A percentile compares a stretch with the other conserved stretches of the same genome.
phyloP scores from a whole-genome alignment of 2,113 vertebrate species.

The Phoenicopterus ruber region DNA sequence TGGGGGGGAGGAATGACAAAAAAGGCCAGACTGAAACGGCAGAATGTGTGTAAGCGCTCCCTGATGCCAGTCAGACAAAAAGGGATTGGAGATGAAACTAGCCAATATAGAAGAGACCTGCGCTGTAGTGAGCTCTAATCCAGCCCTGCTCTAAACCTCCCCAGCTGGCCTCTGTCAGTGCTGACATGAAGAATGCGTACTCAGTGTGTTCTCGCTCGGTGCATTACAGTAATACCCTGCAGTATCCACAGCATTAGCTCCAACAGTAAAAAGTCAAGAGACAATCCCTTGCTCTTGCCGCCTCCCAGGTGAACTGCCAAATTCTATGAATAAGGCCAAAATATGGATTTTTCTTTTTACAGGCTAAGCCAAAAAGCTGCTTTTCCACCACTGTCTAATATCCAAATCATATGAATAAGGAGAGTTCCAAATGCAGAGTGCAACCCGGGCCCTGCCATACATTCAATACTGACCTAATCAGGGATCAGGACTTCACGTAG shows the following conservation, averaged over 20 bases:
- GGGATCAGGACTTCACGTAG: not conserved
- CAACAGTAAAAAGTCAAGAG: not conserved
- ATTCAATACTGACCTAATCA: fast-evolving
- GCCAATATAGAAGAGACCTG: slow-evolving; percentile 62
- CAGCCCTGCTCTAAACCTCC: slow-evolving; percentile 58
- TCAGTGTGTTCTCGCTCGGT: not conserved
- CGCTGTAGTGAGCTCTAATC: slow-evolving; percentile 73
- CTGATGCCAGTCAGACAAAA: slow-evolving; percentile 70
- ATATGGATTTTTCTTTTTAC: not conserved
- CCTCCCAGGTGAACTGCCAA: not conserved
- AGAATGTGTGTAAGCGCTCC: not conserved
- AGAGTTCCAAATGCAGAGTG: not conserved
- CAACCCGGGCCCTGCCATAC: not conserved
- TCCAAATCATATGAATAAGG: not conserved
- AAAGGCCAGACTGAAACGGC: not conserved
- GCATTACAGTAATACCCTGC: not conserved
- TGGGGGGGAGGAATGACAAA: not conserved
- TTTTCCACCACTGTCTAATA: not conserved
- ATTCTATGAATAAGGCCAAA: not conserved
- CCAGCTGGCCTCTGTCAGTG: slow-evolving; percentile 82
- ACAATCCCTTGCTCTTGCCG: not conserved
- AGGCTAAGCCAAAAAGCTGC: not conserved
- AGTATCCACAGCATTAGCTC: not conserved
- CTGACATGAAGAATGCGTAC: slow-evolving; percentile 81
- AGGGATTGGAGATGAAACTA: slow-evolving; percentile 72